A percentile compares a stretch with the other conserved stretches of the same genome.
phyloP scores from a whole-genome alignment of 2,113 vertebrate genomes.

The Paralichthys olivaceus region DNA sequence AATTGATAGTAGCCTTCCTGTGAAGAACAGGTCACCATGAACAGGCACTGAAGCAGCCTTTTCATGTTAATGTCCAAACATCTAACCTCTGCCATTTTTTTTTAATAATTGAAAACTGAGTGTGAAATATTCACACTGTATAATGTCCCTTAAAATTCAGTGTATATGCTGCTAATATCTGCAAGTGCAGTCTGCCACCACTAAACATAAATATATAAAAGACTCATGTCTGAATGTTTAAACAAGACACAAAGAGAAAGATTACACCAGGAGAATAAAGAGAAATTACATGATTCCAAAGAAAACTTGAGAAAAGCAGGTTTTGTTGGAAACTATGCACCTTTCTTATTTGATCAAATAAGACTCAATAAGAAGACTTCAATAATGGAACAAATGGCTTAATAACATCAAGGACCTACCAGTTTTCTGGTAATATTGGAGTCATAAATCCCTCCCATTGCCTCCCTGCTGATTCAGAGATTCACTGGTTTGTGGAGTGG shows the following conservation, averaged over 20 bases:
- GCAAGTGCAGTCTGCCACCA: too few relatives aligned
- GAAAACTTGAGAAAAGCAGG: neutral
- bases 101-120: too few relatives aligned
- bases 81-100: too few relatives aligned
- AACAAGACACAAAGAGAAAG: neutral
- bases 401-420: neutral
- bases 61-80: too few relatives aligned
- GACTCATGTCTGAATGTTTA: neutral
- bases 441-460: neutral
- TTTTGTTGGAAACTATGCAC: neutral
- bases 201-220: too few relatives aligned
- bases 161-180: too few relatives aligned
- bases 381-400: neutral
- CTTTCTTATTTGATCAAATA: neutral
- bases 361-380: neutral
- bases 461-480: neutral
- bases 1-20: too few relatives aligned
- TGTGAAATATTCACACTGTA: too few relatives aligned
- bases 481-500: slow-evolving; percentile 6
- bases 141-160: too few relatives aligned
- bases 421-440: neutral
- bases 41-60: too few relatives aligned
- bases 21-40: too few relatives aligned
- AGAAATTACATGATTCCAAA: neutral
- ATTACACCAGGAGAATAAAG: neutral